Evolutionary conservation across 2,797 vertebrate genomes (phyloP).

Genomic region (Salarias fasciatus): DNA sequence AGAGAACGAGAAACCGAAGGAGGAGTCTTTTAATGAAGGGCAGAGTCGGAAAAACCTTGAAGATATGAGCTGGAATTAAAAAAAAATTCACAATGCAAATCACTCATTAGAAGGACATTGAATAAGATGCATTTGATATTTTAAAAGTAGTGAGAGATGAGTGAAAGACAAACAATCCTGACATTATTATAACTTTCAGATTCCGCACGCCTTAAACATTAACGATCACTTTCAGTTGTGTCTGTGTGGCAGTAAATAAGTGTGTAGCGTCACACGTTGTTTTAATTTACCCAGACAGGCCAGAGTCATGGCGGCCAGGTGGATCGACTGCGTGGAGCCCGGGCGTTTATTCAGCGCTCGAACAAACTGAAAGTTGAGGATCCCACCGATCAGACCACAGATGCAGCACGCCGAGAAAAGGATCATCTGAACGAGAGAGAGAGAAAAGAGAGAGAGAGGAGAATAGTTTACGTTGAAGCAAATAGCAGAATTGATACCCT

Average conservation of each 20-base stretch:
- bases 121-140: too few species aligned
- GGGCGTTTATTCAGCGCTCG: constrained; percentile 91
- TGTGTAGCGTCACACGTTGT: neutral
- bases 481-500: constrained; percentile 15
- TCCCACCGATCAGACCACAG: constrained; percentile 96
- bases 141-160: too few species aligned
- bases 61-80: too few species aligned
- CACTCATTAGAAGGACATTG: too few species aligned
- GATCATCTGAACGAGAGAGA: constrained; percentile 89
- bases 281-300: constrained; percentile 87
- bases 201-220: neutral
- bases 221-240: neutral
- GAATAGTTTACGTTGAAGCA: constrained; percentile 14
- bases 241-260: neutral
- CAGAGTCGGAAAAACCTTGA: too few species aligned
- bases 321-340: constrained; percentile 87
- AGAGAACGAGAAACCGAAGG: constrained; percentile 5
- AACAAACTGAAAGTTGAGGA: constrained; percentile 98
- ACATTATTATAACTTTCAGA: too few species aligned
- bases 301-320: constrained; percentile 94
- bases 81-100: too few species aligned
- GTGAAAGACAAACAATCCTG: too few species aligned
- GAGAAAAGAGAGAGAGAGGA: constrained; percentile 5
- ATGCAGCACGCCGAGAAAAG: constrained; percentile 98
- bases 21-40: too few species aligned